Evolutionary conservation across 1,140 invertebrate genomes (phyloP).

Genomic region (Anthonomus grandis): DNA sequence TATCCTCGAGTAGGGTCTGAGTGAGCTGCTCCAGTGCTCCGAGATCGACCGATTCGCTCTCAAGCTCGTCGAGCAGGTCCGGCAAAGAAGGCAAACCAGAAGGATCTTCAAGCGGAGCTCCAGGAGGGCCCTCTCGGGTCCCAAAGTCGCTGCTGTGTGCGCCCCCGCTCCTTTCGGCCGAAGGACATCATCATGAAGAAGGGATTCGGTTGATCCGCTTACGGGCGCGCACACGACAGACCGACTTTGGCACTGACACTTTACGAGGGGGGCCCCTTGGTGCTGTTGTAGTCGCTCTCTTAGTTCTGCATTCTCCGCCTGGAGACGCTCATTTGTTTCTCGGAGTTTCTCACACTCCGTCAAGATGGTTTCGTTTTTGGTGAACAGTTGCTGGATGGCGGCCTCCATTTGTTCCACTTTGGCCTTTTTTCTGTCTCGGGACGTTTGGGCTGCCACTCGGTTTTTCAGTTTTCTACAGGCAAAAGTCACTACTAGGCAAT

Average conservation of each 20-base stretch:
- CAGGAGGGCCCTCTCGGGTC: constrained; percentile 49
- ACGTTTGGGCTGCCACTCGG: constrained; percentile 95
- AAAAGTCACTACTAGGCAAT: too few relatives aligned
- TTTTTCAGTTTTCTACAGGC: constrained; percentile 93
- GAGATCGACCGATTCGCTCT: constrained; percentile 59
- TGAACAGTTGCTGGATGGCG: constrained; percentile 61
- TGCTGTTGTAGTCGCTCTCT: constrained; percentile 51
- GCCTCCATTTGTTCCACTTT: constrained; percentile 85
- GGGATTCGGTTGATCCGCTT: constrained; percentile 74
- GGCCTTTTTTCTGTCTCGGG: constrained; percentile 93
- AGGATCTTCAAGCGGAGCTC: constrained; percentile 59
- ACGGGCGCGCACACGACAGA: constrained; percentile 57
- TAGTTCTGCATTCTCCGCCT: constrained; percentile 62
- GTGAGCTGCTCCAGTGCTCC: constrained; percentile 73
- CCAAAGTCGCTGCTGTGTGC: constrained; percentile 57
- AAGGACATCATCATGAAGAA: too few relatives aligned
- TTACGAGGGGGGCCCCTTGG: constrained; percentile 3
- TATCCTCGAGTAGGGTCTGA: constrained; percentile 74
- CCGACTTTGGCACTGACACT: constrained; percentile 44
- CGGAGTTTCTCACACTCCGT: constrained; percentile 64
- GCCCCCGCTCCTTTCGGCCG: constrained; percentile 74
- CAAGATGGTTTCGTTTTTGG: constrained; percentile 61
- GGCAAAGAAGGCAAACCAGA: constrained; percentile 74
- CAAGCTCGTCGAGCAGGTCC: constrained; percentile 68
- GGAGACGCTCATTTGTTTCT: constrained; percentile 61